phyloP scores from a whole-genome alignment of 2,888 invertebrate genomes.

The Euclidia mi region DNA sequence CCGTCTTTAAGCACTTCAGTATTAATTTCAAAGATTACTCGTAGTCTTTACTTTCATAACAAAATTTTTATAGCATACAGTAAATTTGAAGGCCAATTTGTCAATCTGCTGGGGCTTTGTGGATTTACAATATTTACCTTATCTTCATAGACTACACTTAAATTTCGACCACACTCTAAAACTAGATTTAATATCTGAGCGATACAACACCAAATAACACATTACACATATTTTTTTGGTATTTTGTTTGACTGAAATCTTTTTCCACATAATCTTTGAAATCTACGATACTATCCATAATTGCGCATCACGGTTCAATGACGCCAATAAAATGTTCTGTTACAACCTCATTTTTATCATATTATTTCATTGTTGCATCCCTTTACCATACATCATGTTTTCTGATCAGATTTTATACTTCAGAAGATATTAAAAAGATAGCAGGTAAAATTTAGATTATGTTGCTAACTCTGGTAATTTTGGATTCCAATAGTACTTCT shows the following conservation, averaged over 20 bases:
- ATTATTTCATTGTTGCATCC: slow-evolving; percentile 14
- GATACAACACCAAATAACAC: no score
- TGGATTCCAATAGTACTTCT: neutral
- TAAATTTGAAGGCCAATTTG: no score
- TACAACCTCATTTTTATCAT: slow-evolving; percentile 59
- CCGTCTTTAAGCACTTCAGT: no score
- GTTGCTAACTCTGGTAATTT: neutral
- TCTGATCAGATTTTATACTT: slow-evolving; percentile 18
- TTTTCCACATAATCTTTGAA: neutral
- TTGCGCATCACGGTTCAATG: slow-evolving; percentile 53
- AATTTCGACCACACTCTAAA: no score
- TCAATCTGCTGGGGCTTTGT: no score
- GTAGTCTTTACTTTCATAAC: no score
- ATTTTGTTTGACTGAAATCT: neutral
- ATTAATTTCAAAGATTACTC: no score
- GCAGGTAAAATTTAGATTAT: slow-evolving; percentile 5
- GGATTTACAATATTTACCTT: no score
- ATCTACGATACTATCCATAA: slow-evolving; percentile 22
- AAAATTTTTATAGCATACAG: no score
- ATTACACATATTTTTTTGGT: no score
- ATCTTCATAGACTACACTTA: no score
- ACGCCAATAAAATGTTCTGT: slow-evolving; percentile 58
- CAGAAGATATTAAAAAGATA: slow-evolving; percentile 20
- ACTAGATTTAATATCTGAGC: no score
- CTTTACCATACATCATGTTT: slow-evolving; percentile 25